Conservation (phyloP, 1,140 invertebrate species). For the Trichoplusia ni region DNA sequence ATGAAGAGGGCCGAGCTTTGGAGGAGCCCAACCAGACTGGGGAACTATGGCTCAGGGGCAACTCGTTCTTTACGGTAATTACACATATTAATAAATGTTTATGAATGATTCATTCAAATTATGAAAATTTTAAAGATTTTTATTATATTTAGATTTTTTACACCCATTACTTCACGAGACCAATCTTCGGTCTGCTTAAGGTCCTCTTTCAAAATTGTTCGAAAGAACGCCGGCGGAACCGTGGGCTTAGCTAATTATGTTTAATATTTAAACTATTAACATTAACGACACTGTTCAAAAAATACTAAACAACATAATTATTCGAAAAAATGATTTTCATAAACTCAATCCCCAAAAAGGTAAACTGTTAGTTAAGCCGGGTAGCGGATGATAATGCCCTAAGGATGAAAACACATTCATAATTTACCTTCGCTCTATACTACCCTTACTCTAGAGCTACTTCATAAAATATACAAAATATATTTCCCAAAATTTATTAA, state of each 20-base stretch:
- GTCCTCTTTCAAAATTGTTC: too few relatives aligned
- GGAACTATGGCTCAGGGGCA: slow-evolving; percentile 50
- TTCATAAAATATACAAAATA: slow-evolving; percentile 14
- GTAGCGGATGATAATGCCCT: slow-evolving; percentile 11
- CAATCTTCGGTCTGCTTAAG: too few relatives aligned
- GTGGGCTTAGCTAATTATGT: too few relatives aligned
- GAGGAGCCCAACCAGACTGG: slow-evolving; percentile 40
- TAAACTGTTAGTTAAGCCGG: slow-evolving; percentile 17
- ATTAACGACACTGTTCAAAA: too few relatives aligned
- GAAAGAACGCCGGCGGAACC: too few relatives aligned
- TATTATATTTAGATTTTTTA: too few relatives aligned
- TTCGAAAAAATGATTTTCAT: not conserved
- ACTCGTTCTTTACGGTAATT: slow-evolving; percentile 47
- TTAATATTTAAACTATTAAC: too few relatives aligned
- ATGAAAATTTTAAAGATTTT: too few relatives aligned
- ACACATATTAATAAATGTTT: not conserved
- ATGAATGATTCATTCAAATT: too few relatives aligned
- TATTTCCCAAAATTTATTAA: too few relatives aligned
- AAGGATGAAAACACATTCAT: slow-evolving; percentile 18
- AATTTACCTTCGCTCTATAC: slow-evolving; percentile 5
- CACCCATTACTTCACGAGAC: too few relatives aligned
- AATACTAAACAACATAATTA: too few relatives aligned
- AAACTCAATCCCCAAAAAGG: slow-evolving; percentile 22
- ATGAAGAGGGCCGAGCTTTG: slow-evolving; percentile 31
- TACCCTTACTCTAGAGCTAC: not conserved